Evolutionary conservation across 2,113 vertebrate genomes (phyloP).

Genomic region (Pseudopipra pipra): DNA sequence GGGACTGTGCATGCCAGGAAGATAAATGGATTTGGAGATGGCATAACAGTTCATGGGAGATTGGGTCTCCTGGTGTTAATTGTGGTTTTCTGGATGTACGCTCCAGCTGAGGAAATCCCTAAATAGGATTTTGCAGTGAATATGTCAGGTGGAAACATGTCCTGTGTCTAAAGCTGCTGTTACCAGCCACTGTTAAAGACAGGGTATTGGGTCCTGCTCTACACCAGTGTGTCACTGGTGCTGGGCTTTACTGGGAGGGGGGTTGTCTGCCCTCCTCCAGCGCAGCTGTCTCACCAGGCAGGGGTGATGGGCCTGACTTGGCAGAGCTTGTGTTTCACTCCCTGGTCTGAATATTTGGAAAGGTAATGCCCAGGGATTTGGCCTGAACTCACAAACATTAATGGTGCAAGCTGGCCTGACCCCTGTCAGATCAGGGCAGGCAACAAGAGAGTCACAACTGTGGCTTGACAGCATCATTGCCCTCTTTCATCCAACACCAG

Average conservation of each 20-base stretch:
- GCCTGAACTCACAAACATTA: not conserved
- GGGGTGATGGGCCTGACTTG: not conserved
- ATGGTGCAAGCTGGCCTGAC: not conserved
- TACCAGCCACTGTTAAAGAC: not conserved
- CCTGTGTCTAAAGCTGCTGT: not conserved
- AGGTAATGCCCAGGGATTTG: accelerated
- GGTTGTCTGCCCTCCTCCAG: not conserved
- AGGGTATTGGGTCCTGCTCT: not conserved
- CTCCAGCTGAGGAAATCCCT: constrained; percentile 29
- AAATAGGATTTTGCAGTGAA: constrained; percentile 12
- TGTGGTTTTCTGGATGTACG: not conserved
- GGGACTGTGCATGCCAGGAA: constrained; percentile 13
- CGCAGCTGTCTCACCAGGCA: accelerated
- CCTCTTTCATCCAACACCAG: not conserved
- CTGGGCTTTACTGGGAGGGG: not conserved
- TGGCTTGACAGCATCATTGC: not conserved
- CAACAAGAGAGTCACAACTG: not conserved
- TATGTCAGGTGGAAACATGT: not conserved
- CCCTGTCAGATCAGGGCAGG: not conserved
- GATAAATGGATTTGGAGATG: constrained; percentile 36
- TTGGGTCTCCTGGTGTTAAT: constrained; percentile 44
- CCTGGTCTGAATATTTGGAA: not conserved
- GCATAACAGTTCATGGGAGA: not conserved
- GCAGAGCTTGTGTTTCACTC: accelerated
- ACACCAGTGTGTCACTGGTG: not conserved